Evolutionary conservation across 2,888 invertebrate species (phyloP).

Genomic region (Polydrusus pterygomalis): DNA sequence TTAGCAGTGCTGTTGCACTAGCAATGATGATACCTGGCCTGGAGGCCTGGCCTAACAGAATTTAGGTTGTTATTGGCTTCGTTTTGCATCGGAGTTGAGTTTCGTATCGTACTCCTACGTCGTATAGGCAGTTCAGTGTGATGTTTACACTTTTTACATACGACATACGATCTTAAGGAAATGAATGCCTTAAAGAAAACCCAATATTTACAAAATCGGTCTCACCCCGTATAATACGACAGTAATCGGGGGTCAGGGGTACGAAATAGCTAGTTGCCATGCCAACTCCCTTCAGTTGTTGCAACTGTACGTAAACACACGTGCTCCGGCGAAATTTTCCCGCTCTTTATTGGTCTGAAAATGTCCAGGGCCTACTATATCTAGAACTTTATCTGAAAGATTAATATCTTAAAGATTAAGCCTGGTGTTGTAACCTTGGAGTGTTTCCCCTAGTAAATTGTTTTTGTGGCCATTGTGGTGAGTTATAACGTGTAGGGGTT

Average conservation of each 20-base stretch:
- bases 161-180: not conserved
- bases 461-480: constrained; percentile 20
- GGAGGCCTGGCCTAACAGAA: no score
- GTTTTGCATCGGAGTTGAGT: no score
- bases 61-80: no score
- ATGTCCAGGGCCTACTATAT: constrained; percentile 40
- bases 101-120: no score
- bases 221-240: constrained; percentile 37
- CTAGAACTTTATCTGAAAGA: constrained; percentile 45
- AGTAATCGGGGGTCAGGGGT: constrained; percentile 39
- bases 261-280: constrained; percentile 55
- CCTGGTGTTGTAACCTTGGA: constrained; percentile 12
- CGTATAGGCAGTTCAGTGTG: no score
- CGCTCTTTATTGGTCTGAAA: constrained; percentile 27
- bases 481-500: constrained; percentile 8
- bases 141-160: no score
- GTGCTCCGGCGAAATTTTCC: constrained; percentile 37
- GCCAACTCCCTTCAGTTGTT: constrained; percentile 56
- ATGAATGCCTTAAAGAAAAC: not conserved
- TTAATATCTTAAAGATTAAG: constrained; percentile 31
- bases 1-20: no score
- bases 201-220: constrained; percentile 22
- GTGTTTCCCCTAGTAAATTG: constrained; percentile 36
- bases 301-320: constrained; percentile 55
- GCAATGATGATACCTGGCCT: no score